A percentile compares a stretch with the other conserved stretches of the same genome.
phyloP scores from a whole-genome alignment of 2,113 vertebrate species.

The Lontra canadensis region DNA sequence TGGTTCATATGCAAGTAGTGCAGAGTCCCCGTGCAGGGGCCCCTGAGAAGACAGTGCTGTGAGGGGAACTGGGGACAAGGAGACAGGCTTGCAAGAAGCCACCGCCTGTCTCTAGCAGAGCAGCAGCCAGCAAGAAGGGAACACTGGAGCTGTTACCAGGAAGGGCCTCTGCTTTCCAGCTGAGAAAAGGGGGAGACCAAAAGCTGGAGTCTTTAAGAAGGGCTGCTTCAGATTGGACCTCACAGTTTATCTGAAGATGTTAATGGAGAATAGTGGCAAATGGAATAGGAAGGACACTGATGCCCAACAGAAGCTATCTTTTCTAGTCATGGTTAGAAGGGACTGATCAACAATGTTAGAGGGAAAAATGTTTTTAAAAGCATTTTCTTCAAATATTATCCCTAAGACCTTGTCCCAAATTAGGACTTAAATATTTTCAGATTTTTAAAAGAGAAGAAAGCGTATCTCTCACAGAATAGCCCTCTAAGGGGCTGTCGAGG shows the following conservation, averaged over 20 bases:
- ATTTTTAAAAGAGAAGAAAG: background rate
- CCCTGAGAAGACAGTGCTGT: background rate
- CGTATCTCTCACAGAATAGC: background rate
- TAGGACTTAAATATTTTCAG: background rate
- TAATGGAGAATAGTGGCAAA: background rate
- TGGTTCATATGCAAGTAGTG: background rate
- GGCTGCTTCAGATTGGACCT: background rate
- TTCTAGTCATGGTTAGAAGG: background rate
- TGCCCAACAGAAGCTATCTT: background rate
- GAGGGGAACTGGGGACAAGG: background rate
- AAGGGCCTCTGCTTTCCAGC: background rate
- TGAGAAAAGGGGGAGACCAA: background rate
- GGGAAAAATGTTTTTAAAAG: background rate
- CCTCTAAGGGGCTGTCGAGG: background rate
- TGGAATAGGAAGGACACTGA: background rate
- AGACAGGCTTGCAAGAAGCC: background rate
- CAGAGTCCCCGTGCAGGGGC: background rate
- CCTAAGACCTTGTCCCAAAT: background rate
- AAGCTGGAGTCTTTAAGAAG: background rate
- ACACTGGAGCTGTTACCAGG: background rate
- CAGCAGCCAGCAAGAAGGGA: background rate
- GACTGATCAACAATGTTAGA: background rate
- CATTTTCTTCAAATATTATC: background rate
- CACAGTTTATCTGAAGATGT: slow-evolving; percentile 9
- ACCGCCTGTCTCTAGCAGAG: background rate